Conservation (phyloP, 2,888 invertebrate genomes). For the Carcina quercana region DNA sequence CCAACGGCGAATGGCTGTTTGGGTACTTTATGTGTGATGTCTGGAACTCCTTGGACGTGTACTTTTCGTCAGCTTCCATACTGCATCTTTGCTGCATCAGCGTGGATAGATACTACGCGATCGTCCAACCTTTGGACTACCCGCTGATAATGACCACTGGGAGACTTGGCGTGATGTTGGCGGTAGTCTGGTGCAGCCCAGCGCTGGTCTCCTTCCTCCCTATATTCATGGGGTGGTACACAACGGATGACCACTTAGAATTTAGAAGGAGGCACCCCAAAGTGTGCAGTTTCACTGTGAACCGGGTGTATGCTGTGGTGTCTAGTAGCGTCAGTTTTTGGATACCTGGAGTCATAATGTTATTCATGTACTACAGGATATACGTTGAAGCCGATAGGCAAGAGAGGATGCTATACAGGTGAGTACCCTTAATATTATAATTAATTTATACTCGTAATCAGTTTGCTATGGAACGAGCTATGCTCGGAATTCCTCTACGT, state of each 20-base stretch:
- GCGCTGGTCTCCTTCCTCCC: constrained; percentile 95
- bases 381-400: constrained; percentile 90
- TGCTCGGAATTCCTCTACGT: no score
- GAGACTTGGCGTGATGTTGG: constrained; percentile 85
- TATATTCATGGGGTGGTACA: constrained; percentile 96
- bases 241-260: constrained; percentile 85
- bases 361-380: constrained; percentile 93
- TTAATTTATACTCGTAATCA: no score
- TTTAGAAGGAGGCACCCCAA: constrained; percentile 80
- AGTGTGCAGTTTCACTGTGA: constrained; percentile 89
- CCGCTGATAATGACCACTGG: constrained; percentile 93
- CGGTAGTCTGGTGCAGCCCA: constrained; percentile 94
- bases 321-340: constrained; percentile 95
- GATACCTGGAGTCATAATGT: constrained; percentile 95
- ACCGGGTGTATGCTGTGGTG: constrained; percentile 89
- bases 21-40: constrained; percentile 95
- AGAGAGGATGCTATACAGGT: constrained; percentile 89
- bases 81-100: constrained; percentile 95
- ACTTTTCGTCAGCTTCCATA: constrained; percentile 95
- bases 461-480: no score
- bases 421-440: constrained; percentile 29
- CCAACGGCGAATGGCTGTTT: constrained; percentile 90
- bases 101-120: constrained; percentile 92
- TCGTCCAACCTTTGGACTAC: constrained; percentile 95
- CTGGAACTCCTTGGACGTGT: constrained; percentile 97